These are phyloP conservation scores for Oryzaephilus surinamensis DNA, from an alignment of 1,140 invertebrate species.

Conservation along the genomic window DNA sequence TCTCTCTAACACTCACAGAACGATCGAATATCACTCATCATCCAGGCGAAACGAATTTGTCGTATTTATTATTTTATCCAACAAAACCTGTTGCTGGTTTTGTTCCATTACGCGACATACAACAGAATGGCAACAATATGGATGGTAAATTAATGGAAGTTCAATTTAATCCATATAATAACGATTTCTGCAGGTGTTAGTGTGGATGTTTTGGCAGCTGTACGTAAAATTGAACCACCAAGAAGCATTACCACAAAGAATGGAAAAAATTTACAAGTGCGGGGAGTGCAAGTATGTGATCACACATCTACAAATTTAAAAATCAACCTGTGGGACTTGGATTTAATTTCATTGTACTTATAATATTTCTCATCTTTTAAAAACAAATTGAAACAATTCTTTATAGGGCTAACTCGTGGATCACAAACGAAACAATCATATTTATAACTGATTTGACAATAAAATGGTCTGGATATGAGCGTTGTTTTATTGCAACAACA, in stretches of 20 bases:
- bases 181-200: constrained; percentile 38
- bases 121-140: constrained; percentile 21
- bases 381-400: background rate
- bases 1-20: constrained; percentile 49
- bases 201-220: constrained; percentile 42
- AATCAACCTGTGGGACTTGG: constrained; percentile 41
- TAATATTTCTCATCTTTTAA: background rate
- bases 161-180: too few relatives aligned
- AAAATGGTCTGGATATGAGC: constrained; percentile 36
- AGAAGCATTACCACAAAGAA: constrained; percentile 41
- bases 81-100: constrained; percentile 46
- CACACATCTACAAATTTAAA: constrained; percentile 39
- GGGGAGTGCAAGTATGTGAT: constrained; percentile 41
- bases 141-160: too few relatives aligned
- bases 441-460: constrained; percentile 43
- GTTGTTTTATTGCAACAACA: constrained; percentile 28
- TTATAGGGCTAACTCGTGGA: constrained; percentile 33
- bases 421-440: constrained; percentile 38
- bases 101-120: constrained; percentile 41
- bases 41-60: constrained; percentile 38
- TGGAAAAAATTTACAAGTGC: constrained; percentile 37
- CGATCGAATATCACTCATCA: constrained; percentile 46
- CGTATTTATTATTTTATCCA: constrained; percentile 43
- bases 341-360: constrained; percentile 41
- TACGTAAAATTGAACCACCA: constrained; percentile 38